Evolutionary conservation across 2,888 invertebrate genomes (phyloP), one percentile per base, ranked within the genome.

Genomic region (Thalpophila matura): DNA sequence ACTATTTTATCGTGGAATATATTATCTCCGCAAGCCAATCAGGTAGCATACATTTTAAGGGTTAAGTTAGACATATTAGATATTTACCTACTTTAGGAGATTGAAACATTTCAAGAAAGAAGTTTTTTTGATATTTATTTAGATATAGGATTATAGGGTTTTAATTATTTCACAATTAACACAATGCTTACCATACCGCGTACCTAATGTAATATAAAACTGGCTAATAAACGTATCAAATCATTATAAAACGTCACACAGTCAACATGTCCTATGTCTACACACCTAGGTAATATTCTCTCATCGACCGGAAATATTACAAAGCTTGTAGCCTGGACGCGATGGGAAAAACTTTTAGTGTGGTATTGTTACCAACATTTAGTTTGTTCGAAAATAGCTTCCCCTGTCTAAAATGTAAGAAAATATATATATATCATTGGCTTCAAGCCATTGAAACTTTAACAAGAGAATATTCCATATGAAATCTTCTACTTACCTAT

Each of bases 251-350:
- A 83, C 51, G 43, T 80, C 82, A 83, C 79, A 80, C 81, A 77
- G 77, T 83, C 84, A 85, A 88, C 86, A 81, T 81, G 77, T 76
- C 74, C 85, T 87, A 86, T 66, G 47, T 68, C 72, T 79, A 79
- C 66, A 85, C 85, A 85, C 84, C 87, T 90, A 90, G 64, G 77
- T 81, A 83, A 88, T 89, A 85, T 89, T 90, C 89, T 89, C 89
- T 90, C 90, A 77, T 86, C 76, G 77, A 87, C 82, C 76, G 79
- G 86, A 86, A 86, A 83, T 78, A 69, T 80, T 71, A 76, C 64
- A 80, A 79, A 79, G 80, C 80, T 76, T 77, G 47, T 47, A 62
- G 50, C 74, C 64, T 26, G 3, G 14, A 46, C n/a, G 5, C 14
- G 4, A 57, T 45, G 2, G 22, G 6, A 49, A 65, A 60, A 65